These are phyloP conservation scores for Chrysocyon brachyurus DNA, from an alignment of 2,797 vertebrate genomes.

Conservation along the genomic window DNA sequence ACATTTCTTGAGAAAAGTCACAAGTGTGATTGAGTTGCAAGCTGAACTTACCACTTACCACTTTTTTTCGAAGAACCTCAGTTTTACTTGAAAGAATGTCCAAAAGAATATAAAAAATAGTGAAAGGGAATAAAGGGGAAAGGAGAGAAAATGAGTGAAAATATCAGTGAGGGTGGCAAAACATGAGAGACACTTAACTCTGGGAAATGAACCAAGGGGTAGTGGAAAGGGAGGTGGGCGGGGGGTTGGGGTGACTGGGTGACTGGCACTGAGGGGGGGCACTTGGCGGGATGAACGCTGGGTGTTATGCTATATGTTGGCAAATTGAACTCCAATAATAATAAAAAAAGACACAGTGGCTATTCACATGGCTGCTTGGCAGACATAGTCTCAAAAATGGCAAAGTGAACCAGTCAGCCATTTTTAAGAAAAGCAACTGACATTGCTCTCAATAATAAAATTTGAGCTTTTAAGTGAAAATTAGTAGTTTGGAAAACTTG, in stretches of 20 bases:
- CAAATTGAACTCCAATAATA: too few relatives aligned
- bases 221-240: too few relatives aligned
- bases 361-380: constrained; percentile 21
- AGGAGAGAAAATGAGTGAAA: too few relatives aligned
- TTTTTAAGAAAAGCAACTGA: constrained; percentile 46
- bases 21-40: not conserved
- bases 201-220: too few relatives aligned
- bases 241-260: too few relatives aligned
- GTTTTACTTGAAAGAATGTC: constrained; percentile 59
- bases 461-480: constrained; percentile 63
- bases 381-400: constrained; percentile 35
- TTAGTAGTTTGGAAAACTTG: constrained; percentile 45
- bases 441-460: constrained; percentile 61
- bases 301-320: too few relatives aligned
- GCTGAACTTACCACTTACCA: not conserved
- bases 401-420: not conserved
- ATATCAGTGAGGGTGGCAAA: too few relatives aligned
- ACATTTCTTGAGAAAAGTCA: constrained; percentile 53
- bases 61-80: not conserved
- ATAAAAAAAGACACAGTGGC: not conserved
- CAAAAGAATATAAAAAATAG: not conserved
- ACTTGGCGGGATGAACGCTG: too few relatives aligned
- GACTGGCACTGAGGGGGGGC: too few relatives aligned
- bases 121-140: too few relatives aligned
- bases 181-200: too few relatives aligned